Evolutionary conservation across 2,797 vertebrate genomes (phyloP).

Genomic region (Enteromius fasciolatus): DNA sequence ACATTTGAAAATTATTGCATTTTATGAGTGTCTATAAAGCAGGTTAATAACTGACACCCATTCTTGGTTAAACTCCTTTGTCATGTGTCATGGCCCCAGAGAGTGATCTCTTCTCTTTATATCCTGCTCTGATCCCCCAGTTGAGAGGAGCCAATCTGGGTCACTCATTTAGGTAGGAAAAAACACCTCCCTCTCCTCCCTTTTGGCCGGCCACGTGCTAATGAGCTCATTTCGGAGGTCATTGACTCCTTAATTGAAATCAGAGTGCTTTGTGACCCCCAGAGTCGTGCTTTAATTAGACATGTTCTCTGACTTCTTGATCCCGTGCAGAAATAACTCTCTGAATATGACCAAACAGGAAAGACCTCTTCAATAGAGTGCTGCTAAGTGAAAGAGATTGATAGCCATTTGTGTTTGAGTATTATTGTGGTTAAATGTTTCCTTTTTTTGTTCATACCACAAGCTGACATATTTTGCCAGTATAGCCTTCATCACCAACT

Average conservation of each 20-base stretch:
- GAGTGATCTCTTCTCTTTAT: constrained; percentile 48
- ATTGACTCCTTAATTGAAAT: constrained; percentile 60
- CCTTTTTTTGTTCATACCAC: neutral
- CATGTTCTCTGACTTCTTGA: constrained; percentile 44
- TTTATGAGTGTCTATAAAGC: constrained; percentile 29
- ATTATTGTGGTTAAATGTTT: constrained; percentile 14
- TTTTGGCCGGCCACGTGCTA: constrained; percentile 64
- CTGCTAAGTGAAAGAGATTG: neutral
- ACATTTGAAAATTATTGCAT: neutral
- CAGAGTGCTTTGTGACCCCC: constrained; percentile 49
- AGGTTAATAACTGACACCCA: constrained; percentile 45
- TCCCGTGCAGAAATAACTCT: constrained; percentile 51
- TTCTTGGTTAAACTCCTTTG: constrained; percentile 31
- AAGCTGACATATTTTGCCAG: neutral
- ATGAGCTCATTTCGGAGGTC: constrained; percentile 66
- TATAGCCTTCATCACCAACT: constrained; percentile 9
- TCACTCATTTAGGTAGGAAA: constrained; percentile 58
- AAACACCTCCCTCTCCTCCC: constrained; percentile 58
- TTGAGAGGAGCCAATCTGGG: constrained; percentile 54
- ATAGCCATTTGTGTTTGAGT: constrained; percentile 1
- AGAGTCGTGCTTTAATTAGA: constrained; percentile 58
- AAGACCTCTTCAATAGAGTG: constrained; percentile 12
- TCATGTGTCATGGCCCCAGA: constrained; percentile 50
- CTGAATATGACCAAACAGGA: constrained; percentile 17
- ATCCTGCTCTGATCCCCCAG: constrained; percentile 39